A percentile compares a stretch with the other conserved stretches of the same genome.
These are phyloP conservation scores for Myripristis jacobus DNA, from an alignment of 2,797 vertebrate species.

Conservation along the genomic window DNA sequence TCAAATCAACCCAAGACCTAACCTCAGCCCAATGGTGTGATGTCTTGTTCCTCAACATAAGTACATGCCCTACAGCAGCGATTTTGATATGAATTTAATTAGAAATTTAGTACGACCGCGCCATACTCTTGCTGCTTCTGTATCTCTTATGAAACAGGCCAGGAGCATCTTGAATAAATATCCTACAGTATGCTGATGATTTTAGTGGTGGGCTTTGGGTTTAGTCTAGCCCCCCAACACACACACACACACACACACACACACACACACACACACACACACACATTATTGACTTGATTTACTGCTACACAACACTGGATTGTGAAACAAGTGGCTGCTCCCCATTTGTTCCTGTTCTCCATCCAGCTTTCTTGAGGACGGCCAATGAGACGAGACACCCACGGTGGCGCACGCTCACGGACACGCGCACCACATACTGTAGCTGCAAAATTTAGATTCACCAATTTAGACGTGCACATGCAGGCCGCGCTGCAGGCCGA, in stretches of 20 bases:
- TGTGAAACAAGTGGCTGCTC: conserved; percentile 55
- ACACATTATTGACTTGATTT: conserved; percentile 53
- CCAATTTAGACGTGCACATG: too few species aligned
- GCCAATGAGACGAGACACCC: conserved; percentile 6
- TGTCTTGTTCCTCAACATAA: conserved; percentile 13
- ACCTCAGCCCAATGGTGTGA: conserved; percentile 16
- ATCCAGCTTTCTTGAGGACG: conserved; percentile 41
- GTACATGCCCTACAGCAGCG: background rate
- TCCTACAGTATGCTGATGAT: too few species aligned
- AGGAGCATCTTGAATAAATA: background rate
- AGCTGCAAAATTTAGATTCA: too few species aligned
- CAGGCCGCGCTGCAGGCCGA: too few species aligned
- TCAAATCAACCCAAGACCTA: conserved; percentile 27
- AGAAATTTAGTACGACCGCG: background rate
- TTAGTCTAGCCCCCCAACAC: too few species aligned
- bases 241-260: too few species aligned
- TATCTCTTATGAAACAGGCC: background rate
- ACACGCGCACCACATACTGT: background rate
- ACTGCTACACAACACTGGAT: conserved; percentile 33
- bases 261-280: conserved; percentile 20
- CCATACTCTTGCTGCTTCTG: conserved; percentile 24
- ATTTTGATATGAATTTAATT: background rate
- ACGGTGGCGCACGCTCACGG: conserved; percentile 6
- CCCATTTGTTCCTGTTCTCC: conserved; percentile 56
- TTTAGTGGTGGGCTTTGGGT: too few species aligned